Conservation (phyloP, 2,113 vertebrate species). For the Camelus bactrianus region DNA sequence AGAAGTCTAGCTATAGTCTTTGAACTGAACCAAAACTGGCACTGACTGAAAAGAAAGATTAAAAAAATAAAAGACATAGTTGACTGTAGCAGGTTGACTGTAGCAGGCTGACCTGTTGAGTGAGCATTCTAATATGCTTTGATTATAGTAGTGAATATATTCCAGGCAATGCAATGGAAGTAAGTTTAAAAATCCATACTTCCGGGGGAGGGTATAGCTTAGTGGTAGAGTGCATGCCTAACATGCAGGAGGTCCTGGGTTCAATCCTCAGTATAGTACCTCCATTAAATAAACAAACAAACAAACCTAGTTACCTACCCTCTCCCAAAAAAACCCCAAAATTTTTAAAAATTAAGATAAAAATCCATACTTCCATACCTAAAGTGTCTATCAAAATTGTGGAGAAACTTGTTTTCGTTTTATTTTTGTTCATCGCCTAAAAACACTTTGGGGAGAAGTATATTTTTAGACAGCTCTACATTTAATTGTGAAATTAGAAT, state of each 20-base stretch:
- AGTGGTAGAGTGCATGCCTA: too few relatives aligned
- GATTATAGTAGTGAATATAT: conserved; percentile 31
- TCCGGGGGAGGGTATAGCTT: neutral
- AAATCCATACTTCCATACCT: neutral
- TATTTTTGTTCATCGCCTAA: conserved; percentile 25
- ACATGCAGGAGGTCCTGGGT: too few relatives aligned
- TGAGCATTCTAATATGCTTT: conserved; percentile 27
- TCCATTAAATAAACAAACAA: too few relatives aligned
- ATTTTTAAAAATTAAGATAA: neutral
- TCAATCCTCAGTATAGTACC: too few relatives aligned
- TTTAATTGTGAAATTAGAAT: conserved; percentile 52
- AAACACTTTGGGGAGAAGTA: neutral
- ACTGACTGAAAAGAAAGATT: neutral
- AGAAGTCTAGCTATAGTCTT: neutral
- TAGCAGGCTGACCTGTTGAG: conserved; percentile 30
- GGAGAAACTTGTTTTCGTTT: conserved; percentile 18
- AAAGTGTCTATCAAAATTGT: neutral
- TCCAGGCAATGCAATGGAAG: neutral
- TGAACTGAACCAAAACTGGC: neutral
- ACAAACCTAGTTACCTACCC: too few relatives aligned
- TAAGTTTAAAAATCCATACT: neutral
- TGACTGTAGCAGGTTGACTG: neutral
- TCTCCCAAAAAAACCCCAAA: too few relatives aligned
- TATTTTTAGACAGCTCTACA: neutral
- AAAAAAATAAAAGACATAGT: neutral